Evolutionary conservation across 2,797 vertebrate genomes (phyloP).

Genomic region (Lithobates sylvaticus): DNA sequence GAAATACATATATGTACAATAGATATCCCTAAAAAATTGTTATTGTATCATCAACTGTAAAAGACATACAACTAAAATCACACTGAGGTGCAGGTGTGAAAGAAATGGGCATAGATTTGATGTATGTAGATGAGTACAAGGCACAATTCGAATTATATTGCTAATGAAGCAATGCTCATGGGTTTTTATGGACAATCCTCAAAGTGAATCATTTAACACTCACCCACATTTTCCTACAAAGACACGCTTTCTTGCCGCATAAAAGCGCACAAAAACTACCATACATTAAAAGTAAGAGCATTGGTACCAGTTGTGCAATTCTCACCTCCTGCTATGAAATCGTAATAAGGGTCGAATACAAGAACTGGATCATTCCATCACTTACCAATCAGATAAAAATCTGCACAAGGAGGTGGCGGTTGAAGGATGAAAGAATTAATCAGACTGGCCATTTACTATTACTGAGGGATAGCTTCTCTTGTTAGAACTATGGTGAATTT

Average conservation of each 20-base stretch:
- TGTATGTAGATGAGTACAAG: slow-evolving; percentile 53
- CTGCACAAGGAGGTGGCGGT: background rate
- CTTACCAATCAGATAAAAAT: background rate
- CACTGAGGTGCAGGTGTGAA: background rate
- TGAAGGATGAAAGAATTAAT: background rate
- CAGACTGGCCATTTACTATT: too few relatives aligned
- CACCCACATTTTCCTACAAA: too few relatives aligned
- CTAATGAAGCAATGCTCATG: slow-evolving; percentile 63
- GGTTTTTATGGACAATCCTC: slow-evolving; percentile 34
- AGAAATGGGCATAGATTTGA: slow-evolving; percentile 71
- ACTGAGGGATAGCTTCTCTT: too few relatives aligned
- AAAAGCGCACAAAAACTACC: too few relatives aligned
- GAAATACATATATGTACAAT: slow-evolving; percentile 50
- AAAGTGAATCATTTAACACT: too few relatives aligned
- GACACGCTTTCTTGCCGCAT: too few relatives aligned
- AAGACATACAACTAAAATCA: slow-evolving; percentile 44
- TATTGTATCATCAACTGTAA: slow-evolving; percentile 17
- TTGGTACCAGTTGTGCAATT: too few relatives aligned
- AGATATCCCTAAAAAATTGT: background rate
- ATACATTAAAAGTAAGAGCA: too few relatives aligned
- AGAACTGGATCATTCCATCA: background rate
- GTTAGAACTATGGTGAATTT: too few relatives aligned
- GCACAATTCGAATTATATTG: slow-evolving; percentile 69
- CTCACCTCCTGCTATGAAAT: too few relatives aligned
- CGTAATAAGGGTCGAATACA: too few relatives aligned